Conservation (phyloP, 2,888 invertebrate genomes). For the Cerastis rubricosa region DNA sequence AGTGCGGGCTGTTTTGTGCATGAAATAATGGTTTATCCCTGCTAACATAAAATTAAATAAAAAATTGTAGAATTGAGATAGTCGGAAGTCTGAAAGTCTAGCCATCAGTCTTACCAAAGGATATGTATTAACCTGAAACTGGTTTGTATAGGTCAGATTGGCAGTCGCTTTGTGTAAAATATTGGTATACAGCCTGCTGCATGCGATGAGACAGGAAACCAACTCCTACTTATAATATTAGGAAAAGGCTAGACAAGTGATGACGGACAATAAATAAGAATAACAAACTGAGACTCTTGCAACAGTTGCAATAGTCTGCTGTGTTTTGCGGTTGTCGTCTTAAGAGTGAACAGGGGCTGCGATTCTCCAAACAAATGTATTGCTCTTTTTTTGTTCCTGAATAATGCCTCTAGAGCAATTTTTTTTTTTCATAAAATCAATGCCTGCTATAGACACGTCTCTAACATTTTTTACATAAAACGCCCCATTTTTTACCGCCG, state of each 20-base stretch:
- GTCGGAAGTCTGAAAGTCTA: neutral
- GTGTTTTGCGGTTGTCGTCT: too few species aligned
- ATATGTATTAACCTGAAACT: neutral
- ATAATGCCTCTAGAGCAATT: too few species aligned
- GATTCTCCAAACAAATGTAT: too few species aligned
- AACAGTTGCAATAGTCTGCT: too few species aligned
- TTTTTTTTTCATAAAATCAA: too few species aligned
- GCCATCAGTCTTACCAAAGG: neutral
- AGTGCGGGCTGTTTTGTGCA: neutral
- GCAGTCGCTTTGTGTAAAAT: neutral
- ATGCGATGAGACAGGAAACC: neutral
- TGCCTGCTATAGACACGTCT: too few species aligned
- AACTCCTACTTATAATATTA: neutral
- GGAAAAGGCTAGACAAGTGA: neutral
- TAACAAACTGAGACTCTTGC: too few species aligned
- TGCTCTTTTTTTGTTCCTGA: too few species aligned
- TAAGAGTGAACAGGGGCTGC: too few species aligned
- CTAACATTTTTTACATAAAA: too few species aligned
- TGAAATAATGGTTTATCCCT: neutral
- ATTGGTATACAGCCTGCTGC: neutral
- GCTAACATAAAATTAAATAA: neutral
- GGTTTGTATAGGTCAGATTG: neutral
- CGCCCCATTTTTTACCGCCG: too few species aligned
- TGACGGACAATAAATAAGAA: neutral
- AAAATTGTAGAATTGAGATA: neutral